Percentiles rank a stretch among this genome's conserved stretches.
Evolutionary conservation across 2,797 vertebrate genomes (phyloP).

Genomic region (Hippocampus kuda): DNA sequence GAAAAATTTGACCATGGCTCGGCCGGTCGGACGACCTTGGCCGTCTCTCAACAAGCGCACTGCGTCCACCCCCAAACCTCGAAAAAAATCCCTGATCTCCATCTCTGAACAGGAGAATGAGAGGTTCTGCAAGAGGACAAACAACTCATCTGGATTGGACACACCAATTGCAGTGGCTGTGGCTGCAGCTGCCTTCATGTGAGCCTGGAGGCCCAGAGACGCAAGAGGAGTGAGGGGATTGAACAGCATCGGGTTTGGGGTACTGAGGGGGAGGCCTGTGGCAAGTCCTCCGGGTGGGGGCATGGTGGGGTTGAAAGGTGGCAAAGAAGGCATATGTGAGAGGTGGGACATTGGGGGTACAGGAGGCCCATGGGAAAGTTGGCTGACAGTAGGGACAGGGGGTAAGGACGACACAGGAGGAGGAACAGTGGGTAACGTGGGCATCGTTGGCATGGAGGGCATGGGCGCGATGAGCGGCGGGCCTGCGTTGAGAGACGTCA

Average conservation of each 20-base stretch:
- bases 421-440: constrained; percentile 81
- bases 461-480: constrained; percentile 89
- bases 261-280: constrained; percentile 77
- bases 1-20: constrained; percentile 90
- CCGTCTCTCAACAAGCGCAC: constrained; percentile 83
- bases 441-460: constrained; percentile 81
- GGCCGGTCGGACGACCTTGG: constrained; percentile 83
- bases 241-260: constrained; percentile 85
- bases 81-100: constrained; percentile 90
- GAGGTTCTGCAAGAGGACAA: constrained; percentile 87
- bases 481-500: constrained; percentile 80
- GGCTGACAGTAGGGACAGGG: constrained; percentile 81
- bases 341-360: constrained; percentile 87
- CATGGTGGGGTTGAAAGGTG: constrained; percentile 81
- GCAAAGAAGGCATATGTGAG: constrained; percentile 79
- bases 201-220: constrained; percentile 79
- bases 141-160: constrained; percentile 82
- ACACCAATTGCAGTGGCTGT: constrained; percentile 34
- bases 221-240: constrained; percentile 79
- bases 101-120: constrained; percentile 84
- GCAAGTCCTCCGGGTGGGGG: constrained; percentile 85
- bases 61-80: constrained; percentile 83
- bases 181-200: constrained; percentile 78
- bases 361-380: constrained; percentile 81
- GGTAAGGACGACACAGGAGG: constrained; percentile 85